These are phyloP conservation scores for Scaeva pyrastri DNA, from an alignment of 2,888 invertebrate species.

Conservation along the genomic window DNA sequence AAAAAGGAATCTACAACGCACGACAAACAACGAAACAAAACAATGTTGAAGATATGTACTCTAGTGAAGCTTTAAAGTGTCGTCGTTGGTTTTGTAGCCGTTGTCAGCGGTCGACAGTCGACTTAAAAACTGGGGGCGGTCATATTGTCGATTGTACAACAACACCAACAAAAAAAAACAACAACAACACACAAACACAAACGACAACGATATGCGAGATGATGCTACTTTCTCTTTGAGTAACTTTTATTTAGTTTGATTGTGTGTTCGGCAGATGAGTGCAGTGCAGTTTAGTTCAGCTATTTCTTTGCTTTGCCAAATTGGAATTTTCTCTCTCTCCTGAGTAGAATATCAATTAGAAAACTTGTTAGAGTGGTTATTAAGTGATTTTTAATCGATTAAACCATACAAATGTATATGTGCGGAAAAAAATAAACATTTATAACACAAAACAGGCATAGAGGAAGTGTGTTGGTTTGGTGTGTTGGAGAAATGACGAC, in stretches of 20 bases:
- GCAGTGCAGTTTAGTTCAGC: slow-evolving; percentile 14
- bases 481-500: slow-evolving; percentile 11
- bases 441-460: neutral
- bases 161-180: neutral
- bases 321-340: slow-evolving; percentile 28
- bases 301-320: slow-evolving; percentile 23
- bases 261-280: slow-evolving; percentile 19
- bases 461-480: slow-evolving; percentile 10
- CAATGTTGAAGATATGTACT: slow-evolving; percentile 29
- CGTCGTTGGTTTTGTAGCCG: neutral
- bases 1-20: neutral
- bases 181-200: slow-evolving; percentile 43
- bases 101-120: slow-evolving; percentile 9
- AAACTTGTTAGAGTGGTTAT: slow-evolving; percentile 59
- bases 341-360: slow-evolving; percentile 67
- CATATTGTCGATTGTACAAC: slow-evolving; percentile 23
- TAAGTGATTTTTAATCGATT: slow-evolving; percentile 63
- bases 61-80: slow-evolving; percentile 11
- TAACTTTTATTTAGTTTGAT: slow-evolving; percentile 34
- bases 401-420: neutral
- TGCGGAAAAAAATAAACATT: neutral
- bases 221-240: slow-evolving; percentile 70
- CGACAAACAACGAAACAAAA: slow-evolving; percentile 18
- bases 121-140: slow-evolving; percentile 64
- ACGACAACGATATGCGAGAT: slow-evolving; percentile 4